Evolutionary conservation across 2,797 vertebrate genomes (phyloP), one percentile per base, ranked within the genome.

Genomic region (Pygocentrus nattereri): DNA sequence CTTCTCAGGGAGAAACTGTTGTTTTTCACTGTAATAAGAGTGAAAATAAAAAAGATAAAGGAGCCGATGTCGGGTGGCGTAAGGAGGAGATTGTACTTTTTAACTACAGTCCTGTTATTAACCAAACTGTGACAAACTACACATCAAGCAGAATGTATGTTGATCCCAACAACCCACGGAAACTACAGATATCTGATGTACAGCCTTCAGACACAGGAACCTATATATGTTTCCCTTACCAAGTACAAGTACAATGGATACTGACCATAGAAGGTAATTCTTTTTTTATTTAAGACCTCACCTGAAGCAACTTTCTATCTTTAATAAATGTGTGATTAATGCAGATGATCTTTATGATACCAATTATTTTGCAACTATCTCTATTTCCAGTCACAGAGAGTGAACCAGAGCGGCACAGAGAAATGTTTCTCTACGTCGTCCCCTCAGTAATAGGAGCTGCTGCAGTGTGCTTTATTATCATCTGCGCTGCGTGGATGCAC

Each of bases 181-280:
- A 30, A 61, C 58, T 61, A 61, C 58, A 61, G 25, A 61, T 61
- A 61, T 61, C 58, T 61, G 16, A 61, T 30, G 23, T 61, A 27
- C 58, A 61, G 58, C 58, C 16, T 27, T 61, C 58, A 61, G 58
- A 61, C 41, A 30, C 61, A 64, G 61, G 61, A 64, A 16, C 18
- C 13, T 64, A 64, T 64, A 4, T 30, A 31, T 64, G 61, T 34
- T 64, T 64, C 61, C 16, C 27, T n/a, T n/a, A 64, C 18, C 19
- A 34, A n/a, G n/a, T n/a, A n/a, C n/a, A 11, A 18, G 6, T 6
- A 34, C 61, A 34, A 6, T 64, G 61, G 61, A 64, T 34, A 31
- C 13, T 64, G 61, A 34, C 1, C 30, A 64, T 34, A 64, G 16
- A 64, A 34, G 30, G 61, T 34, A 44, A 44, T 44, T 34, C 2